Base-by-base conservation (phyloP, 2,888 invertebrate genomes). In the Eudasyphora cyanicolor region DNA sequence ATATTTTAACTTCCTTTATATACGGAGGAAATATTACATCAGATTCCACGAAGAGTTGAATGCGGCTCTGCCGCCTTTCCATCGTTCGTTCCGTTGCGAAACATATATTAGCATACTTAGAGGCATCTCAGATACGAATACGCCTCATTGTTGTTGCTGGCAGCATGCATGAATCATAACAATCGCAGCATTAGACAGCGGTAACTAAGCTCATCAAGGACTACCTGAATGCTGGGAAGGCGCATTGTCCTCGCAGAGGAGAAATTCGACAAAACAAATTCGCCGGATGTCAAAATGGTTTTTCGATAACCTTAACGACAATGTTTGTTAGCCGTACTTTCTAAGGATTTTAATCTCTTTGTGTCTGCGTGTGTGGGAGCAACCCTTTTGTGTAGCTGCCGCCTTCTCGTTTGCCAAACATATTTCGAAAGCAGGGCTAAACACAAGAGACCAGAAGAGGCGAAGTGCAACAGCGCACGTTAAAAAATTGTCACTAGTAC, bases 281-380 rank as follows among this genome's bases (percentile, higher is more conserved):
- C 77, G 82, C 89, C 89, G 90, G 90, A 90, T 88, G 89, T 83
- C 32, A 75, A 82, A 89, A 89, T 89, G 89, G 87, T 83, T 89
- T 88, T 86, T 86, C 73, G 88, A 89, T 90, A 89, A 87, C 88
- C 82, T 86, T 85, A 86, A 84, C 84, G 67, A 62, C 81, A 71
- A 57, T 29, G 29, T 60, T n/a, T 80, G 42, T 60, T 32, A 70
- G 24, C 12, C 60, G 51, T 21, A 45, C 42, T 62, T 76, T 64
- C 7, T 67, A 76, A 60, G 45, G 67, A 70, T 38, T 76, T 21
- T 54, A 51, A 21, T 38, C 51, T 54, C 14, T 62, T 19, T 49
- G 12, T 77, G 42, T 54, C 14, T 62, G 12, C 35, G 12, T 77
- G 42, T 42, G n/a, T 27, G 19, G 6, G 14, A 62, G 24, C 60